Evolutionary conservation across 2,888 invertebrate genomes (phyloP), one percentile per base, ranked within the genome.

Genomic region (Phrixothrix hirtus): DNA sequence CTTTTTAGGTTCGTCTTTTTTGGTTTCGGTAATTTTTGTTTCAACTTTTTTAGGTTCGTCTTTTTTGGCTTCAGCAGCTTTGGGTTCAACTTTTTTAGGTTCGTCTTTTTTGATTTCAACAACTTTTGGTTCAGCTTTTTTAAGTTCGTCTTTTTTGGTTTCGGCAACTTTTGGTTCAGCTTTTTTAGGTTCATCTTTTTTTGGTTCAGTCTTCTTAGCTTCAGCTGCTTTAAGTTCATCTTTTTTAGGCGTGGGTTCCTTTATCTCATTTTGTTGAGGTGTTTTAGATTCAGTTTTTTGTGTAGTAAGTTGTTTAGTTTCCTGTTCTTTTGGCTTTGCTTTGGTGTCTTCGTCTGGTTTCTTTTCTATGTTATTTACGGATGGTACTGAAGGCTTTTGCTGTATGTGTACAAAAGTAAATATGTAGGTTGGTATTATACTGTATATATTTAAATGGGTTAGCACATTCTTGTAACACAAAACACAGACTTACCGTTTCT

Each of bases 141-240:
- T 62, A 62, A 11, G 37, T 34, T 57, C 60, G 49, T 50, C 51
- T 60, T 59, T 61, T 46, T 61, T 64, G 57, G 68, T 64, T 32
- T 60, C 61, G 26, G 27, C 45, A 42, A 44, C 49, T 58, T 56
- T 58, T 45, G 57, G 70, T 39, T 70, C 69, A 11, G 41, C 38
- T 45, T 74, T 75, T 59, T 74, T 75, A 1, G 76, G 66, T 55
- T 75, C 63, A 49, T 78, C 77, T 43, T 66, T 67, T 74, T 78
- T 78, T 34, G 16, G 17, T 36, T 61, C 61, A 11, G 56, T 43
- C 35, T 63, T 59, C 30, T 62, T 60, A 29, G 63, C 60, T 38
- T 59, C 60, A 51, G 58, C 52, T 45, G 62, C 58, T 26, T 60
- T 55, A 53, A 12, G 6, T 3, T 12, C 12, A 3, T 10, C 15